phyloP scores from a whole-genome alignment of 2,113 vertebrate genomes.

The Macaca nemestrina region DNA sequence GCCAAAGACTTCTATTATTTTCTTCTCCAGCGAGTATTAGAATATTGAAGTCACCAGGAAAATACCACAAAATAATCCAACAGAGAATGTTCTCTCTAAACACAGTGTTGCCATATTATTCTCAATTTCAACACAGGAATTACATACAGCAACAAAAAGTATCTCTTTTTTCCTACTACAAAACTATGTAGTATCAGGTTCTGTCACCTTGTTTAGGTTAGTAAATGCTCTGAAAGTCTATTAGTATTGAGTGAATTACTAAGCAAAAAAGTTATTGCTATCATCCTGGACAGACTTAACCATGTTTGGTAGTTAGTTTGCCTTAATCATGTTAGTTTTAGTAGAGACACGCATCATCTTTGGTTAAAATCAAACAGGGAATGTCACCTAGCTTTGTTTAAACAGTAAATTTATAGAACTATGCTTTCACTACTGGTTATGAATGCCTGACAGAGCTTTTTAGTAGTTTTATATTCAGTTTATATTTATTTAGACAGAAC shows the following conservation, averaged over 20 bases:
- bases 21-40: background rate
- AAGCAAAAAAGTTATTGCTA: background rate
- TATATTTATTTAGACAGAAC: background rate
- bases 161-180: background rate
- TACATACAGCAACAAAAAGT: slow-evolving; percentile 59
- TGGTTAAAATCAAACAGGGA: background rate
- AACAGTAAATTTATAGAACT: background rate
- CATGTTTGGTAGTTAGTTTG: background rate
- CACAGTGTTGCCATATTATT: background rate
- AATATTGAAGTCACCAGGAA: slow-evolving; percentile 8
- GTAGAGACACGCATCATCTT: background rate
- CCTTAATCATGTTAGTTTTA: background rate
- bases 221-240: background rate
- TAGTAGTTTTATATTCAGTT: background rate
- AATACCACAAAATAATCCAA: background rate
- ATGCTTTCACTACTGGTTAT: background rate
- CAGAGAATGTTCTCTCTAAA: slow-evolving; percentile 20
- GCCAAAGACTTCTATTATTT: background rate
- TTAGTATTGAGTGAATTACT: background rate
- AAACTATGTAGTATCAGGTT: background rate
- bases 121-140: slow-evolving; percentile 46
- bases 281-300: rapidly evolving
- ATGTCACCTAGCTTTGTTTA: background rate
- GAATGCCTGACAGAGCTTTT: background rate
- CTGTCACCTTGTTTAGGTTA: background rate